Evolutionary conservation across 35 echinoderm and acorn worm genomes (phyloP), one percentile per base, ranked within the genome.

Genomic region (Apostichopus californicus): DNA sequence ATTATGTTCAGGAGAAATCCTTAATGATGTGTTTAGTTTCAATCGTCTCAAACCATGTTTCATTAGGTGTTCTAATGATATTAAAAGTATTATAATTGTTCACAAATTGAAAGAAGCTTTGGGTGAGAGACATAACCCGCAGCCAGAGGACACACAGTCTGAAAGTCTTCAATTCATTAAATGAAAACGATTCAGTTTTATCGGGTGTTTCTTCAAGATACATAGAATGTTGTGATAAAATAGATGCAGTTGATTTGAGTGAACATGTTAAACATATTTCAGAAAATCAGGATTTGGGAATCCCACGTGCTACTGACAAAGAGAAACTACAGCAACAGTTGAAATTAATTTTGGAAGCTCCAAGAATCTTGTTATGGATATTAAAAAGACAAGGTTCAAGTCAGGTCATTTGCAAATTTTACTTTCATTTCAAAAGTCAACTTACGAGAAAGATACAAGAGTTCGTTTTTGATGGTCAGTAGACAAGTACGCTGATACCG

Each of bases 11-110:
- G 88, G 93, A 57, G 91, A 94, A 61, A 21, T 93, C 20, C 25
- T 75, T 8, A 28, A 60, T 54, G 83, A 93, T 89, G 83, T 93
- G 10, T 94, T 94, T 58, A 94, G 91, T 17, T 90, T 80, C 28
- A 91, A 94, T 56, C 78, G 93, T 24, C 93, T 94, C 4, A 94
- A 94, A 90, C 87, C 77, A 15, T 94, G 93, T 58, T 90, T 94
- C 58, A 94, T 94, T 9, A 81, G 87, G 21, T 26, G 79, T 55
- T 90, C 88, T 9, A 10, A 78, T 5, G 60, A 90, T 23, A 70
- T 9, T 20, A 78, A 59, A 54, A 46, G 46, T n/a, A 78, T 93
- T 18, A 93, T 86, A 25, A 72, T 90, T 75, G 87, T 93, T 61
- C 70, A 88, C 5, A 78, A 78, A 24, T 87, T 93, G 70, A 89